phyloP scores from a whole-genome alignment of 1,140 invertebrate genomes.

The Pristionchus pacificus region DNA sequence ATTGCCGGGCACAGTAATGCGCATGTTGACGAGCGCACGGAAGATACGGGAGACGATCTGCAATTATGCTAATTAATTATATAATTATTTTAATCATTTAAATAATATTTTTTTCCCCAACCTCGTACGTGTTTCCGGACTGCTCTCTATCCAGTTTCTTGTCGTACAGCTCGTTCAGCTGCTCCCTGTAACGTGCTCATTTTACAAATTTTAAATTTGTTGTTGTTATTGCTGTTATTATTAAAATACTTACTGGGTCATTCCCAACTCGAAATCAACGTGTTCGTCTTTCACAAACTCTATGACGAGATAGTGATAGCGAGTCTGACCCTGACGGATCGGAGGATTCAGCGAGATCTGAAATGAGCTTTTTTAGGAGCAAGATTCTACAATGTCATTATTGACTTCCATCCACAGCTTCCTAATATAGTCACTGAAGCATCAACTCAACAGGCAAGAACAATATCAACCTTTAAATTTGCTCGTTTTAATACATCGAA shows the following conservation, averaged over 20 bases:
- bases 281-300: conserved; percentile 86
- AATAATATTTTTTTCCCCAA: too few species aligned
- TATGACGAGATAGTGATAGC: conserved; percentile 86
- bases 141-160: neutral
- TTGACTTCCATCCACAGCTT: too few species aligned
- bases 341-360: conserved; percentile 89
- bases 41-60: conserved; percentile 92
- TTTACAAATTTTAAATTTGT: conserved; percentile 3
- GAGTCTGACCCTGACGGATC: conserved; percentile 97
- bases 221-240: too few species aligned
- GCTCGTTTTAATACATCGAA: too few species aligned
- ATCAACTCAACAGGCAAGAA: too few species aligned
- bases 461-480: too few species aligned
- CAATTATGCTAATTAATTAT: too few species aligned
- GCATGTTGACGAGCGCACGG: conserved; percentile 87
- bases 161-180: neutral
- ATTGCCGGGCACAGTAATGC: conserved; percentile 86
- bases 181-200: neutral
- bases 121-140: neutral
- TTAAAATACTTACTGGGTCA: conserved; percentile 72
- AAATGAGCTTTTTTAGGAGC: conserved; percentile 40
- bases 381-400: too few species aligned
- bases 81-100: too few species aligned
- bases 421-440: too few species aligned
- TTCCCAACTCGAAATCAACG: conserved; percentile 82